A percentile compares a stretch with the other conserved stretches of the same genome.
Conservation (phyloP, 2,888 invertebrate genomes). For the Frankliniella fusca region DNA sequence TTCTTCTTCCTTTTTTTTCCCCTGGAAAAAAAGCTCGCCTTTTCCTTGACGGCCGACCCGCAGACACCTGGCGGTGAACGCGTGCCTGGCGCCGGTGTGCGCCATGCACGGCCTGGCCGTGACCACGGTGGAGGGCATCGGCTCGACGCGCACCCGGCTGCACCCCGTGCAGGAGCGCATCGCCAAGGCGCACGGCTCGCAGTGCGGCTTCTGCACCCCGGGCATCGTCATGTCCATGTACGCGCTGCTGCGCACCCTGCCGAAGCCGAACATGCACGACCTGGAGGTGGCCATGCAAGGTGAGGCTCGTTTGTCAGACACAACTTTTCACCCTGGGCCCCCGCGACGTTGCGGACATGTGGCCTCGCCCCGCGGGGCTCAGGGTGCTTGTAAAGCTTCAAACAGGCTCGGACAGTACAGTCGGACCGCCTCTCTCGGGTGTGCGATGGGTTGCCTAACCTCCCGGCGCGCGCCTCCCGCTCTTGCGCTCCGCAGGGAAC, state of each 20-base stretch:
- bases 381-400: too few relatives aligned
- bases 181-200: slow-evolving; percentile 87
- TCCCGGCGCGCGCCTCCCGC: not conserved
- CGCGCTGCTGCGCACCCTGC: slow-evolving; percentile 68
- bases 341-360: too few relatives aligned
- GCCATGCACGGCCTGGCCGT: slow-evolving; percentile 83
- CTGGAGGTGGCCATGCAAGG: slow-evolving; percentile 80
- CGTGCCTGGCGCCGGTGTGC: slow-evolving; percentile 83
- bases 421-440: not conserved
- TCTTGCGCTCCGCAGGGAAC: slow-evolving; percentile 49
- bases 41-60: slow-evolving; percentile 32
- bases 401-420: too few relatives aligned
- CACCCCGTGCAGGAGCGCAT: slow-evolving; percentile 86
- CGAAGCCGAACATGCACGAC: slow-evolving; percentile 67
- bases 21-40: too few relatives aligned
- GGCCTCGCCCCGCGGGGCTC: not conserved
- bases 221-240: slow-evolving; percentile 99
- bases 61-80: slow-evolving; percentile 80
- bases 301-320: slow-evolving; percentile 41
- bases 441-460: not conserved
- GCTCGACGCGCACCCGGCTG: slow-evolving; percentile 68
- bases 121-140: slow-evolving; percentile 91
- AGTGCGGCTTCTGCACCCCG: slow-evolving; percentile 93
- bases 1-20: too few relatives aligned
- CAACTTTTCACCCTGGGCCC: too few relatives aligned